Conservation (phyloP, 2,888 invertebrate genomes). For the Petrolisthes cinctipes region DNA sequence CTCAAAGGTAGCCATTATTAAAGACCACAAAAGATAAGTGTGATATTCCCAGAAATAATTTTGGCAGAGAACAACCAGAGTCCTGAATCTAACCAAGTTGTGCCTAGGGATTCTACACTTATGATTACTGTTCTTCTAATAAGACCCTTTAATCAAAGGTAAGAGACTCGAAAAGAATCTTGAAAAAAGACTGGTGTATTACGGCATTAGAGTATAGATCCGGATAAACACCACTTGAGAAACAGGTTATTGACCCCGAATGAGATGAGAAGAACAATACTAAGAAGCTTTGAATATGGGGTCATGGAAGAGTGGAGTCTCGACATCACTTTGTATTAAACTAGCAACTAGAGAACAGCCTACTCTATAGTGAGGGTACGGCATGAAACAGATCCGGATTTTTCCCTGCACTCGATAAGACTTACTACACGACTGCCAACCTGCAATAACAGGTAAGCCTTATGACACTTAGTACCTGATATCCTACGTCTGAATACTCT, state of each 20-base stretch:
- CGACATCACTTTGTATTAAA: neutral
- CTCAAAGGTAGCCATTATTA: neutral
- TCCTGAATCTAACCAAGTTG: neutral
- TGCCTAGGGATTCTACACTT: no score
- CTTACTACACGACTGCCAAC: neutral
- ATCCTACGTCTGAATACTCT: neutral
- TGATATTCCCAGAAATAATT: neutral
- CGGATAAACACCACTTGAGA: no score
- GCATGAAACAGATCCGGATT: neutral
- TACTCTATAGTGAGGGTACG: neutral
- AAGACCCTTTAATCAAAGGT: no score
- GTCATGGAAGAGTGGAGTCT: neutral
- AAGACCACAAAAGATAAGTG: neutral
- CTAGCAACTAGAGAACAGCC: neutral
- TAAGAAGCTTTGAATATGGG: neutral
- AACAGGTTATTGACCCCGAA: neutral
- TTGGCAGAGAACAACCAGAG: neutral
- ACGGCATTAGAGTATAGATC: neutral
- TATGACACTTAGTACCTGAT: neutral
- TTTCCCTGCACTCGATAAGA: no score
- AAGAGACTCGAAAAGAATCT: no score
- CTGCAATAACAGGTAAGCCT: neutral
- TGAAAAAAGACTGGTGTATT: neutral
- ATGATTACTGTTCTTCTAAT: no score
- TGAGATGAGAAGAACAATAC: neutral